Evolutionary conservation across 2,888 invertebrate genomes (phyloP), one percentile per base, ranked within the genome.

Genomic region (Eremobia ochroleuca): DNA sequence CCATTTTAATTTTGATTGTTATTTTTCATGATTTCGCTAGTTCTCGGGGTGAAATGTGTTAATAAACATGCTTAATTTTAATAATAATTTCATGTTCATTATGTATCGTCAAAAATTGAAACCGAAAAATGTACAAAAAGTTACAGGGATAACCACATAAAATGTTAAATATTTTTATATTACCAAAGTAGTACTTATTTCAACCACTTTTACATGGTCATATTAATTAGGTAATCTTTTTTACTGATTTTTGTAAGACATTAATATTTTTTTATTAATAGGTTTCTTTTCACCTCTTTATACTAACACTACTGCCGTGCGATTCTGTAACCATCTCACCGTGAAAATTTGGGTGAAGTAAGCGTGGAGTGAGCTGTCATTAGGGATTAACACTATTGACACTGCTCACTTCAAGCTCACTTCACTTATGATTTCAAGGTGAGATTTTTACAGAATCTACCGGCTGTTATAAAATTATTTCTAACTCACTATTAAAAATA

Each of bases 41-140:
- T 18, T 69, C n/a, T 43, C 9, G 9, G 21, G 43, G 21, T 70
- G 28, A 28, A 34, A 34, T 52, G 21, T 40, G 15, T 28, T 9
- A 67, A 18, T 43, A 66, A 18, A 40, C 18, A 37, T n/a, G 21
- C 25, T 70, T 52, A 21, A 34, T 62, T 64, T 70, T 21, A 21
- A 6, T 40, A 25, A 25, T 43, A 49, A 18, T 73, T 65, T 79
- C 79, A 72, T 37, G 6, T 49, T 79, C 73, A 79, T 43, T 52
- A n/a, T 6, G 5, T n/a, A 72, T 72, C 25, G 4, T 65, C 58
- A 58, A 52, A 61, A 52, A 59, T 49, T 18, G 0, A 73, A 73
- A 80, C 25, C 4, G 28, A 68, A 28, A 59, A 52, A 61, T 61
- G 82, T 82, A 82, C 82, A 78, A 73, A 82, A 61, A 28, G 18